A percentile compares a stretch with the other conserved stretches of the same genome.
Evolutionary conservation across 2,797 vertebrate species (phyloP).

Genomic region (Protosalanx chinensis): DNA sequence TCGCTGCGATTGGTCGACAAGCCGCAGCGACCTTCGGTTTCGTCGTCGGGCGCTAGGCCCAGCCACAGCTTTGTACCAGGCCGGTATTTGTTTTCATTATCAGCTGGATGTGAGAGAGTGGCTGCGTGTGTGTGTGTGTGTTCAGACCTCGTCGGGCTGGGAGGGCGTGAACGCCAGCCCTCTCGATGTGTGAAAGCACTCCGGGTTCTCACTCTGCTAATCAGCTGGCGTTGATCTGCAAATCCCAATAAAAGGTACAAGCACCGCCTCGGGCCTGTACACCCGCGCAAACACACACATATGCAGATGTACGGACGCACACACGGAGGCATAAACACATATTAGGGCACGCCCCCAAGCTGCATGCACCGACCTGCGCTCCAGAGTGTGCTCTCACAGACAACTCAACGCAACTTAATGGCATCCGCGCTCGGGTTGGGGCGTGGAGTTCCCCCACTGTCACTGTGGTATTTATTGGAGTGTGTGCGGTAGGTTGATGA

Average conservation of each 20-base stretch:
- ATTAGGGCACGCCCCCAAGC: constrained; percentile 15
- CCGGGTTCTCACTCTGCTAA: constrained; percentile 53
- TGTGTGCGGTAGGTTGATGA: constrained; percentile 59
- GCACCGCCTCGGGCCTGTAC: constrained; percentile 16
- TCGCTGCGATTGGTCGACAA: constrained; percentile 45
- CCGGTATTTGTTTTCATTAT: constrained; percentile 72
- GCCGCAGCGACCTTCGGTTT: constrained; percentile 61
- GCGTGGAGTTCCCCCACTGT: constrained; percentile 54
- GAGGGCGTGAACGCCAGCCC: constrained; percentile 43
- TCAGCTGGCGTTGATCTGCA: constrained; percentile 57
- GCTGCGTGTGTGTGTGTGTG: constrained; percentile 65
- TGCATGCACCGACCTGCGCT: constrained; percentile 7
- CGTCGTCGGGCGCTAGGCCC: constrained; percentile 68
- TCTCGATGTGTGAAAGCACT: constrained; percentile 56
- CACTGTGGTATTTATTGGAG: constrained; percentile 64
- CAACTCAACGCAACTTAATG: constrained; percentile 23
- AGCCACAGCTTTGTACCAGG: constrained; percentile 79
- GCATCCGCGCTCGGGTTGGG: constrained; percentile 52
- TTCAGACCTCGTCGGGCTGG: constrained; percentile 54
- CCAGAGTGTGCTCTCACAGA: background rate
- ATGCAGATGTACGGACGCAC: constrained; percentile 16
- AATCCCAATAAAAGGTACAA: constrained; percentile 54
- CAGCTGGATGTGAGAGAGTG: constrained; percentile 67
- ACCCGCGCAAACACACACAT: constrained; percentile 15
- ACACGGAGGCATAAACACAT: constrained; percentile 8